Evolutionary conservation across 2,113 vertebrate genomes (phyloP), one percentile per base, ranked within the genome.

Genomic region (Alligator sinensis): DNA sequence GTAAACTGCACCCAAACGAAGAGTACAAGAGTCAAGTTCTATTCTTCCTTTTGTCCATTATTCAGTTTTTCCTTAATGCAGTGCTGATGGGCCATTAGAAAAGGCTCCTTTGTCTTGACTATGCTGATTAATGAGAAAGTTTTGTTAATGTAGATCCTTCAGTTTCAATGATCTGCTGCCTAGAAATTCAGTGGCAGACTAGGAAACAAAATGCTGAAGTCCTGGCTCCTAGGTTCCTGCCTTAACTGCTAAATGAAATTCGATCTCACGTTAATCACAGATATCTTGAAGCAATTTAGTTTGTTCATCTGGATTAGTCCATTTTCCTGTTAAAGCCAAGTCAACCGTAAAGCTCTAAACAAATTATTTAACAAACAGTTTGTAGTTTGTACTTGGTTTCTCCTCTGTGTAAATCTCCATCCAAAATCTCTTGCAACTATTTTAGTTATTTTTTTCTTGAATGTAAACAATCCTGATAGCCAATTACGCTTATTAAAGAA

Each of bases 401-500:
- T 27, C 54, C 28, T 81, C 80, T 81, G 80, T 21, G 3, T 61
- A 81, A 27, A 4, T 66, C 28, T 64, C 55, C 14, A 28, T 0
- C 1, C 17, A 89, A 5, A 47, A 47, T 47, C 47, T 75, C 84
- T 87, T 77, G 70, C 84, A 83, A 55, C 2, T 0, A 34, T 75
- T 79, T 78, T 1, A 78, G 78, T 63, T 84, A 80, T 72, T 85
- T 96, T 9, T 47, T 64, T 87, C 61, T 63, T 58, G 22, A 82
- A 55, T 77, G 92, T 24, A 76, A 93, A 84, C 79, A 93, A 61
- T 76, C 64, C 80, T 15, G 16, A 94, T 84, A 95, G 60, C 83
- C 78, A 82, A 81, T 95, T 94, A 95, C 84, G 84, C 82, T 96
- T 94, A 83, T 92, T 84, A 77, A 83, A 88, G 68, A 62, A 75